phyloP scores from a whole-genome alignment of 2,888 invertebrate species.

The Blastobasis adustella region DNA sequence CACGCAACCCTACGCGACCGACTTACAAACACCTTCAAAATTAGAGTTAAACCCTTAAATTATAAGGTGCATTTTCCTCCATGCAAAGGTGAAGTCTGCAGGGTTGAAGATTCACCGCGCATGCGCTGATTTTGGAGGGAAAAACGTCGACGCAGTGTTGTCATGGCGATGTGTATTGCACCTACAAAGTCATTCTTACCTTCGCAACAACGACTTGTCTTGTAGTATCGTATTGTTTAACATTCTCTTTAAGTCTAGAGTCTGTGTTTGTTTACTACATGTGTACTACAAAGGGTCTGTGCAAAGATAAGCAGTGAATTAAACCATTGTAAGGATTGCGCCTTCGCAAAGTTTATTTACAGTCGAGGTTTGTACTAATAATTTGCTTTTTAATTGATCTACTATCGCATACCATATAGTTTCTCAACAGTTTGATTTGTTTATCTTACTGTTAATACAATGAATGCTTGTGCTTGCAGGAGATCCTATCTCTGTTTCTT shows the following conservation, averaged over 20 bases:
- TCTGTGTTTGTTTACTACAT: slow-evolving; percentile 11
- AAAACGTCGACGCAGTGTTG: slow-evolving; percentile 55
- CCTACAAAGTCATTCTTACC: slow-evolving; percentile 15
- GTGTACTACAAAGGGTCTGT: slow-evolving; percentile 22
- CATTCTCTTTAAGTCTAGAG: too few relatives aligned
- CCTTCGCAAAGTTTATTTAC: slow-evolving; percentile 30
- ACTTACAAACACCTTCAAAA: too few relatives aligned
- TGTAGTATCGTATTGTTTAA: too few relatives aligned
- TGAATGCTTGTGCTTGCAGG: background rate
- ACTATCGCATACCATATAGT: background rate
- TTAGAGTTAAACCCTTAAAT: background rate
- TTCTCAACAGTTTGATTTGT: background rate
- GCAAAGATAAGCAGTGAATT: slow-evolving; percentile 24
- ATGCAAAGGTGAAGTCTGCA: slow-evolving; percentile 7
- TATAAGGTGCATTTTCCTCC: slow-evolving; percentile 26
- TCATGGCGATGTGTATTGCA: slow-evolving; percentile 53
- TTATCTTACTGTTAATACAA: background rate
- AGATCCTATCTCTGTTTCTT: too few relatives aligned
- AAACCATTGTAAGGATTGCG: slow-evolving; percentile 38
- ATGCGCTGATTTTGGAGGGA: slow-evolving; percentile 70
- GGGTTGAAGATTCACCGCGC: slow-evolving; percentile 33
- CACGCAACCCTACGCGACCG: slow-evolving; percentile 37
- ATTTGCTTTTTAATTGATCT: slow-evolving; percentile 5
- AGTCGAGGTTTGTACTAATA: slow-evolving; percentile 21
- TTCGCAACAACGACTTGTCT: too few relatives aligned